Percentiles rank a stretch among this genome's conserved stretches.
phyloP scores from a whole-genome alignment of 35 echinoderm and acorn worm species.

The Chiridota heheva region DNA sequence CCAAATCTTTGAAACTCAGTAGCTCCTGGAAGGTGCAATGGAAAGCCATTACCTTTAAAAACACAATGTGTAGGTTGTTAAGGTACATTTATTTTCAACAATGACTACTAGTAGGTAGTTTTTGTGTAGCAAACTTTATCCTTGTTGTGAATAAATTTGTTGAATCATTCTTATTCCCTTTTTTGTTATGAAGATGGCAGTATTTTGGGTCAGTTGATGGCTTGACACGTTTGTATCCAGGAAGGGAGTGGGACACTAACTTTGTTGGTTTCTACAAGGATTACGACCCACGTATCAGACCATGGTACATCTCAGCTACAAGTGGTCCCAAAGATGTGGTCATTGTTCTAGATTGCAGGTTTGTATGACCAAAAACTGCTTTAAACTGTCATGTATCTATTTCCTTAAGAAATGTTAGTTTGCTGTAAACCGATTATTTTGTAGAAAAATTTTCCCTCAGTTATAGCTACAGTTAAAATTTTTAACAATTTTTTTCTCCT shows the following conservation, averaged over 20 bases:
- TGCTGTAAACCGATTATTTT: neutral
- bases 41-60: no score
- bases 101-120: no score
- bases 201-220: conserved; percentile 97
- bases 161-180: no score
- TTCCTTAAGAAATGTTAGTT: no score
- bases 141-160: no score
- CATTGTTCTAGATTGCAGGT: conserved; percentile 98
- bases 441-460: neutral
- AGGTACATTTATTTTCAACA: no score
- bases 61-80: no score
- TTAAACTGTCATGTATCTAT: no score
- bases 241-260: conserved; percentile 86
- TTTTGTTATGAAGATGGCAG: conserved; percentile 73
- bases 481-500: no score
- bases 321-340: conserved; percentile 95
- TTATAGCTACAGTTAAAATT: neutral
- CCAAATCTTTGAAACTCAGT: no score
- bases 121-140: no score
- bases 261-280: conserved; percentile 98
- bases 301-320: conserved; percentile 90
- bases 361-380: conserved; percentile 4
- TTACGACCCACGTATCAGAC: conserved; percentile 89
- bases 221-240: conserved; percentile 73
- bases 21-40: no score